Percentiles rank a stretch among this genome's conserved stretches.
These are phyloP conservation scores for Candoia aspera DNA, from an alignment of 2,113 vertebrate genomes.

Conservation along the genomic window DNA sequence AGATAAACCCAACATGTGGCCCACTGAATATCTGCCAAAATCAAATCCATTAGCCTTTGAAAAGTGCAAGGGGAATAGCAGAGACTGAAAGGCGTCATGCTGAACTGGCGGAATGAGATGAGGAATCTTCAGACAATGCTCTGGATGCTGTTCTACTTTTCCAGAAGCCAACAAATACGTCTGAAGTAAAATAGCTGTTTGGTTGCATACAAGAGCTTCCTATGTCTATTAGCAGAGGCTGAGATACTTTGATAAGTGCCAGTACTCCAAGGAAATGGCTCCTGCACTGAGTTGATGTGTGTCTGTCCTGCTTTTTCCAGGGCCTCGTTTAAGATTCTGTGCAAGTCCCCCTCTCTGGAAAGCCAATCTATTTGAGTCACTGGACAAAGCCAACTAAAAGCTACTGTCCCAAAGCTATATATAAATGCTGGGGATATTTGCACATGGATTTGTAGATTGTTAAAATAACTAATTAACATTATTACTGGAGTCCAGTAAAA, in stretches of 20 bases:
- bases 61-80: slow-evolving; percentile 67
- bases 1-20: slow-evolving; percentile 71
- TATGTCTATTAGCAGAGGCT: not conserved
- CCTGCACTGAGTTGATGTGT: slow-evolving; percentile 6
- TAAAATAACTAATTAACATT: not conserved
- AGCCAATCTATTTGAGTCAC: not conserved
- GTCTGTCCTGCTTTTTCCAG: slow-evolving; percentile 7
- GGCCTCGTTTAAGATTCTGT: accelerated
- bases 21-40: slow-evolving; percentile 68
- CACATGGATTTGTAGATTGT: not conserved
- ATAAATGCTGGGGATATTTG: not conserved
- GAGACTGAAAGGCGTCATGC: slow-evolving; percentile 69
- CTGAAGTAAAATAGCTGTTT: slow-evolving; percentile 38
- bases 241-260: not conserved
- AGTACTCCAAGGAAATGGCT: not conserved
- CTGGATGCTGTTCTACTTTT: slow-evolving; percentile 59
- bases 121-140: slow-evolving; percentile 63
- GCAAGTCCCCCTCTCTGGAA: not conserved
- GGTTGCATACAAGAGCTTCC: not conserved
- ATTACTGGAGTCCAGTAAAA: not conserved
- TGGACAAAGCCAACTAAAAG: not conserved
- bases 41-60: slow-evolving; percentile 65
- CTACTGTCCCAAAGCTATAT: no score
- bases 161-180: slow-evolving; percentile 26
- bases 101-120: slow-evolving; percentile 49